phyloP scores from a whole-genome alignment of 2,113 vertebrate genomes.

The Platycercus adscitus region DNA sequence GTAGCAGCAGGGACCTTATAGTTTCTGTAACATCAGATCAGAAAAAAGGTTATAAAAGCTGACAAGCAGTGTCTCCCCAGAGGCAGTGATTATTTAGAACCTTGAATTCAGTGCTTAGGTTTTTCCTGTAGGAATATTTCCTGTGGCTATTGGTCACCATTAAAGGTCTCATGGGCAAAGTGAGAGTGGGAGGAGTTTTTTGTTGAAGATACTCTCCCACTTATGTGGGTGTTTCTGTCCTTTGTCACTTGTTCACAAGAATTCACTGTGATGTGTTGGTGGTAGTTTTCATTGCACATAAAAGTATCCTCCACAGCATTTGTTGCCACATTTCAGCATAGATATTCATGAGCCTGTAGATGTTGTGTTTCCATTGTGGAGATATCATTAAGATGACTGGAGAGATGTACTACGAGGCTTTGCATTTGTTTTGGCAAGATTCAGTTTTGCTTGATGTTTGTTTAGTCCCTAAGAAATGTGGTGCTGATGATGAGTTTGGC shows the following conservation, averaged over 20 bases:
- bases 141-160: accelerated
- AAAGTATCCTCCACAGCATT: not conserved
- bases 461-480: not conserved
- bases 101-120: not conserved
- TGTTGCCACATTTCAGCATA: not conserved
- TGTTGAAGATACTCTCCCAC: accelerated
- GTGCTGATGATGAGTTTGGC: not conserved
- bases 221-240: not conserved
- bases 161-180: not conserved
- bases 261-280: not conserved
- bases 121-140: not conserved
- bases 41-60: too few species aligned
- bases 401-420: not conserved
- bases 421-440: not conserved
- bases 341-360: not conserved
- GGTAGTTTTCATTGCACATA: not conserved
- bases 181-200: not conserved
- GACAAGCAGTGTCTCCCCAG: accelerated
- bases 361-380: not conserved
- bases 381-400: not conserved
- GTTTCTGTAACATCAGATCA: not conserved
- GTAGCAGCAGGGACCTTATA: accelerated
- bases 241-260: not conserved
- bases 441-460: not conserved
- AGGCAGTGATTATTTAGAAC: accelerated